Conservation (phyloP, 2,113 vertebrate genomes). For the Corapipo altera region DNA sequence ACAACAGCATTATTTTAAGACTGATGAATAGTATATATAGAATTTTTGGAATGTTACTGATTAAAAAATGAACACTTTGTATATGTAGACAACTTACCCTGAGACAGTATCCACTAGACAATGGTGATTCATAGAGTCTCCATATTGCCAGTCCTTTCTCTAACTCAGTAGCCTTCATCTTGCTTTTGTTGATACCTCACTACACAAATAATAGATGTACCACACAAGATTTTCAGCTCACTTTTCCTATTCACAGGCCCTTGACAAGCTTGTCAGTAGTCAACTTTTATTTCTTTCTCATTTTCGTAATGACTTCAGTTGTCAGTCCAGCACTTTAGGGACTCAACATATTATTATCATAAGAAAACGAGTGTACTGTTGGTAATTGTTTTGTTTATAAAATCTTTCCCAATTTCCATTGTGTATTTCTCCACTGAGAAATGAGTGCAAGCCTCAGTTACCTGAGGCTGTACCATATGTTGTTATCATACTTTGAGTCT, state of each 20-base stretch:
- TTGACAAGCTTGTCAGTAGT: background rate
- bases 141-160: background rate
- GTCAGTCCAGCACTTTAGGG: background rate
- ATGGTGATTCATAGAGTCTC: background rate
- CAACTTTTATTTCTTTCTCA: background rate
- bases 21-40: background rate
- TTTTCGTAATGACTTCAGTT: constrained; percentile 1
- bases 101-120: background rate
- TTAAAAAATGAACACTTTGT: background rate
- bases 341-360: background rate
- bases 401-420: constrained; percentile 23
- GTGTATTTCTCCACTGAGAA: constrained; percentile 24
- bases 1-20: background rate
- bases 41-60: background rate
- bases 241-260: background rate
- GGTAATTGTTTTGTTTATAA: constrained; percentile 43
- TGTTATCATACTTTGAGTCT: background rate
- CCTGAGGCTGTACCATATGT: background rate
- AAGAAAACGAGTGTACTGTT: background rate
- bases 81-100: background rate
- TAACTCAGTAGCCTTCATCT: background rate
- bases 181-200: background rate
- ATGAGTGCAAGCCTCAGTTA: background rate
- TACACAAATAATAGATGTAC: background rate
- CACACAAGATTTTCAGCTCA: background rate